Conservation (phyloP, 1,140 invertebrate species). For the Pachypeltis micranthus region DNA sequence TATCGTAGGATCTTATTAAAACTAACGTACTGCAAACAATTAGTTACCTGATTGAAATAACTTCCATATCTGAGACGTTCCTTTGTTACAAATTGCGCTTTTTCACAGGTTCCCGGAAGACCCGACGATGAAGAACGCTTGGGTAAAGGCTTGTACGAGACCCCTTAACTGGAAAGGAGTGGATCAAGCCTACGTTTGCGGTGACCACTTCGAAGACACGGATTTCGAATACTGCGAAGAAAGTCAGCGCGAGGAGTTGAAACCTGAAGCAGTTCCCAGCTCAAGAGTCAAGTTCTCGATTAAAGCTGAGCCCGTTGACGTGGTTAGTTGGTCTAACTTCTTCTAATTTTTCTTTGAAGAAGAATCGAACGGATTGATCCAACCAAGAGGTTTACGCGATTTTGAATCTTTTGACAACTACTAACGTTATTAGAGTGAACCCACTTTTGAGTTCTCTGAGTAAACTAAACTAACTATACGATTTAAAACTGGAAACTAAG, state of each 20-base stretch:
- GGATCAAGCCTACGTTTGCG: not conserved
- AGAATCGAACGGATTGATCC: too few species aligned
- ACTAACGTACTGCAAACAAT: not conserved
- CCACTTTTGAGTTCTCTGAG: too few species aligned
- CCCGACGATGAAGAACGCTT: not conserved
- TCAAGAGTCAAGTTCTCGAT: not conserved
- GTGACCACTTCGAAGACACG: not conserved
- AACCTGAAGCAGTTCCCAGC: not conserved
- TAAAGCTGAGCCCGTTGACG: not conserved
- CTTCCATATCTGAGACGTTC: too few species aligned
- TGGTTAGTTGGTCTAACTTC: not conserved
- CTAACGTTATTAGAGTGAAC: too few species aligned
- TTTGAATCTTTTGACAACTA: too few species aligned
- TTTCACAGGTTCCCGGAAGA: not conserved
- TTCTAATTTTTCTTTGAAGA: too few species aligned
- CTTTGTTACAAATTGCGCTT: not conserved
- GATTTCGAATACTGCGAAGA: not conserved
- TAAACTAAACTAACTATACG: too few species aligned
- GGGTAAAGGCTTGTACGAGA: not conserved
- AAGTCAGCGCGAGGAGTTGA: not conserved
- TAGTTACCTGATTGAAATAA: too few species aligned
- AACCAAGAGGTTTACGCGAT: too few species aligned
- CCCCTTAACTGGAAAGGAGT: not conserved
- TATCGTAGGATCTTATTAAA: not conserved
- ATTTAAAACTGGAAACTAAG: too few species aligned